Evolutionary conservation across 2,888 invertebrate species (phyloP), one percentile per base, ranked within the genome.

Genomic region (Merodon equestris): DNA sequence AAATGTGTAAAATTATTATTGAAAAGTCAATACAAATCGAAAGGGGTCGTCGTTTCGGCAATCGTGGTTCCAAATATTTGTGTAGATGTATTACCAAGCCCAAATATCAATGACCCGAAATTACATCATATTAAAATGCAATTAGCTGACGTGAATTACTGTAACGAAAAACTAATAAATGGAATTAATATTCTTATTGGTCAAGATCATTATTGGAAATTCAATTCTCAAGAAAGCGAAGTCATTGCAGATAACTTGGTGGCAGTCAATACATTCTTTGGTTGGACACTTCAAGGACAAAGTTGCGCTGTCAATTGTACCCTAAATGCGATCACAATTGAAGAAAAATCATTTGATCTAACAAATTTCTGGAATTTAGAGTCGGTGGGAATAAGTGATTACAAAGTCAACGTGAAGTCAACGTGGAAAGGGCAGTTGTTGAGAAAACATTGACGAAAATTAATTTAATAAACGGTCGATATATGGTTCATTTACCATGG

Each of bases 151-250:
- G n/a, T n/a, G n/a, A n/a, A 40, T 10, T n/a, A 10, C 10, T 10
- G 40, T 40, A n/a, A 40, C n/a, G 10, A n/a, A n/a, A 3, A 40
- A n/a, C n/a, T 40, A 5, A n/a, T 40, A n/a, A 9, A n/a, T 47
- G 15, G 13, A 36, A 0, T 19, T 27, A 27, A 38, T 58, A 1
- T 45, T 18, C 10, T 50, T 60, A 15, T 76, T 27, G 70, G 73
- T 1, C 72, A 81, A 40, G 61, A 73, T 45, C 38, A 67, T 57
- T 81, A 76, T 42, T 81, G 67, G 71, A 27, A 67, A 58, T 75
- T 75, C 57, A 64, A 68, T 50, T 40, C 50, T 13, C 36, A 14
- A 14, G n/a, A 75, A 17, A 42, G 68, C 19, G 81, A 64, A 12
- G 72, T 68, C 34, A 73, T 27, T 47, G 17, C 9, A 42, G 56